Conservation (phyloP, 2,888 invertebrate genomes). For the Mantis religiosa region DNA sequence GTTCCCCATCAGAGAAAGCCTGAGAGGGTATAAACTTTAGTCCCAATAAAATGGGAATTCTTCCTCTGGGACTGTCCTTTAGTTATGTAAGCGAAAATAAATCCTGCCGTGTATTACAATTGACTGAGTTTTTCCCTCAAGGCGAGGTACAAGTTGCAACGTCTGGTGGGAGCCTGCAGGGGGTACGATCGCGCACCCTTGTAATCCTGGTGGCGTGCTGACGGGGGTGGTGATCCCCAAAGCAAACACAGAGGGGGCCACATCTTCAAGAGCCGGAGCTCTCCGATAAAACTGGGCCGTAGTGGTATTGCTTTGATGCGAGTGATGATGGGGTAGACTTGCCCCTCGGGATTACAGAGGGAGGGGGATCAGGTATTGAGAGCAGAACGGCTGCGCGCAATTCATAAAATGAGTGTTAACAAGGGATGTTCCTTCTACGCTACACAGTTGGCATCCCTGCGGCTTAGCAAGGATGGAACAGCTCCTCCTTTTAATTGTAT, state of each 20-base stretch:
- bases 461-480: not conserved
- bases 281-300: not conserved
- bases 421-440: not conserved
- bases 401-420: not conserved
- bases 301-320: not conserved
- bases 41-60: not conserved
- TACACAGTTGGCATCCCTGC: not conserved
- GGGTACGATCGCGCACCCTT: not conserved
- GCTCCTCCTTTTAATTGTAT: not conserved
- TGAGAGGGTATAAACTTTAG: not conserved
- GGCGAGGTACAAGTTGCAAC: not conserved
- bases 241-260: conserved; percentile 13
- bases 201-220: not conserved
- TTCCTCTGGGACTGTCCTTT: not conserved
- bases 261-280: conserved; percentile 5
- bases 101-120: not conserved
- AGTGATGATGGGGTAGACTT: not conserved
- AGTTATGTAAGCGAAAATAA: not conserved
- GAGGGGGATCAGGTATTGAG: not conserved
- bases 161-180: not conserved
- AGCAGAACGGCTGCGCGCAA: not conserved
- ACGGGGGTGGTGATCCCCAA: conserved; percentile 19
- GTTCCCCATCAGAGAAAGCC: not conserved
- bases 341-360: not conserved
- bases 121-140: not conserved